These are phyloP conservation scores for Macquaria ambigua DNA, from an alignment of 2,113 vertebrate genomes.

Conservation along the genomic window DNA sequence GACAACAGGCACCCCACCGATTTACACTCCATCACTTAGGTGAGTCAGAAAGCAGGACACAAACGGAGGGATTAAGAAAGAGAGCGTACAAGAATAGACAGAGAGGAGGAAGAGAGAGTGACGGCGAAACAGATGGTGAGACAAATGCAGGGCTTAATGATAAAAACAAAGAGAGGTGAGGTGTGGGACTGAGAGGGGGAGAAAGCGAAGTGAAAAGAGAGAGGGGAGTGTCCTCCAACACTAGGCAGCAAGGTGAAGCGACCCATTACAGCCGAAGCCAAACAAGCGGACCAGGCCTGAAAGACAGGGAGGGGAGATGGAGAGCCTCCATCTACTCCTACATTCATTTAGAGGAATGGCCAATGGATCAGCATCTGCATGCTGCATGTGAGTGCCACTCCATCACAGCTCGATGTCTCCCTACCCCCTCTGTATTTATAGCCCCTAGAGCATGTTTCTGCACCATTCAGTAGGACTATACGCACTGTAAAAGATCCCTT, in stretches of 20 bases:
- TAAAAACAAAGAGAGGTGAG: slow-evolving; percentile 47
- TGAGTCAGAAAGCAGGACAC: slow-evolving; percentile 54
- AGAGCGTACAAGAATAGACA: slow-evolving; percentile 22
- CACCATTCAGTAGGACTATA: slow-evolving; percentile 22
- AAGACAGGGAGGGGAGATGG: slow-evolving; percentile 66
- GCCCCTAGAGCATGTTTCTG: slow-evolving; percentile 53
- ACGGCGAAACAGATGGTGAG: slow-evolving; percentile 51
- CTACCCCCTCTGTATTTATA: slow-evolving; percentile 23
- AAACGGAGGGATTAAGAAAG: slow-evolving; percentile 43
- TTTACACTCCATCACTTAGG: slow-evolving; percentile 80
- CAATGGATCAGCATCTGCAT: slow-evolving; percentile 67
- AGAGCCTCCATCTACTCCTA: slow-evolving; percentile 48
- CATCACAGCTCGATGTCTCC: slow-evolving; percentile 43
- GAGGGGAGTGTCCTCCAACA: slow-evolving; percentile 74
- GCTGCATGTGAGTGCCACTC: slow-evolving; percentile 36
- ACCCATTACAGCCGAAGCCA: slow-evolving; percentile 78
- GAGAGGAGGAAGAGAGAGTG: slow-evolving; percentile 23
- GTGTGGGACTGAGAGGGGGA: slow-evolving; percentile 17
- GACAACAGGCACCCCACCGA: slow-evolving; percentile 78
- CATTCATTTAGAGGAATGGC: slow-evolving; percentile 74
- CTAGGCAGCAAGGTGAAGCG: slow-evolving; percentile 81
- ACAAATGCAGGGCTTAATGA: slow-evolving; percentile 52
- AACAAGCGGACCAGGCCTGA: slow-evolving; percentile 70
- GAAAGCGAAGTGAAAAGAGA: slow-evolving; percentile 22
- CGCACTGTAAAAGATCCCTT: neutral